Percentiles rank a stretch among this genome's conserved stretches.
phyloP scores from a whole-genome alignment of 2,113 vertebrate genomes.

The Eonycteris spelaea region DNA sequence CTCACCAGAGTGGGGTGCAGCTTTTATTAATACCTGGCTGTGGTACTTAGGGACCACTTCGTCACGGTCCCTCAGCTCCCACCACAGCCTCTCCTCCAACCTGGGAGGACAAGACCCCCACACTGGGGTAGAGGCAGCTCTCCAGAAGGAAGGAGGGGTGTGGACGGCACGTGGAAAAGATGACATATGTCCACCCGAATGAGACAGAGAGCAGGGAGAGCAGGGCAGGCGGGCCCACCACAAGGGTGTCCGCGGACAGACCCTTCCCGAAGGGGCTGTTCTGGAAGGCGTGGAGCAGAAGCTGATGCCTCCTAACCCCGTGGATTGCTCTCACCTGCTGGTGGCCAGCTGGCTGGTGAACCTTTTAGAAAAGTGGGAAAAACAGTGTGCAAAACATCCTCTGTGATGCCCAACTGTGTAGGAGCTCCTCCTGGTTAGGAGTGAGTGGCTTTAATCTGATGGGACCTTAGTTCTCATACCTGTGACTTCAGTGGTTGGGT shows the following conservation, averaged over 20 bases:
- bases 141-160: not conserved
- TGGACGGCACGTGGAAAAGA: not conserved
- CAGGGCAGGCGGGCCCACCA: not conserved
- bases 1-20: not conserved
- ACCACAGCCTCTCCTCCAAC: not conserved
- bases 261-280: not conserved
- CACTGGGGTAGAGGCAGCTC: not conserved
- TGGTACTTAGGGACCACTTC: not conserved
- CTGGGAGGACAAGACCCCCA: not conserved
- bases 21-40: not conserved
- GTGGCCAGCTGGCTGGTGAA: not conserved
- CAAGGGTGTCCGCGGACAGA: not conserved
- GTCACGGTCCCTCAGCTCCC: not conserved
- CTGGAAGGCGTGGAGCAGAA: not conserved
- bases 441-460: accelerated
- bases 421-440: not conserved
- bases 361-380: not conserved
- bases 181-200: accelerated
- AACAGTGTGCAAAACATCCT: too few species aligned
- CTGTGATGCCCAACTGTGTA: not conserved
- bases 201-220: not conserved
- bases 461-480: not conserved
- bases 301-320: not conserved
- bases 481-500: not conserved
- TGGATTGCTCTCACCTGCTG: not conserved